phyloP scores from a whole-genome alignment of 2,797 vertebrate species.

The Melanotaenia trifasciata region DNA sequence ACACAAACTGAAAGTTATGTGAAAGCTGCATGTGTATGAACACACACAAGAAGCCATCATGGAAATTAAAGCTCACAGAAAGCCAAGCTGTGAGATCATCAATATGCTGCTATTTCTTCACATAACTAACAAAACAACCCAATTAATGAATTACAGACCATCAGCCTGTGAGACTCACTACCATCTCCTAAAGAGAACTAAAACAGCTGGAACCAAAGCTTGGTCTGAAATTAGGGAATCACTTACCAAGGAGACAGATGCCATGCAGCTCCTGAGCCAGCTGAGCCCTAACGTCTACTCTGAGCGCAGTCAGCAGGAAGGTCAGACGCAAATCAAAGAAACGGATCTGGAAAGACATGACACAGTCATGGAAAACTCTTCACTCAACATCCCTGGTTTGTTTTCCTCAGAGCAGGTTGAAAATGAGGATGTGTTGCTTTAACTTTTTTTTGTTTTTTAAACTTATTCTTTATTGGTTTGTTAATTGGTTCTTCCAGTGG shows the following conservation, averaged over 20 bases:
- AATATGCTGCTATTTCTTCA: no score
- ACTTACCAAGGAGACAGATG: constrained; percentile 85
- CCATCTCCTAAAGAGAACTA: no score
- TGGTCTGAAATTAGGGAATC: background rate
- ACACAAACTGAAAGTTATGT: no score
- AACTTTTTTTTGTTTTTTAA: no score
- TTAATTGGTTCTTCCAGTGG: no score
- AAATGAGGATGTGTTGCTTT: background rate
- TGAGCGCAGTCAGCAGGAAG: constrained; percentile 90
- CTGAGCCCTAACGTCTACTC: constrained; percentile 87
- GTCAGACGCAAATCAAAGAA: constrained; percentile 93
- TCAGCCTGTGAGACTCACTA: no score
- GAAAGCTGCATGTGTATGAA: background rate
- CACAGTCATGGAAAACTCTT: background rate
- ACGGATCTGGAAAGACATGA: constrained; percentile 73
- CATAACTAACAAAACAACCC: no score
- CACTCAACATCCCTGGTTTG: background rate
- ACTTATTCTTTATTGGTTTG: no score
- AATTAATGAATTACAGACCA: no score
- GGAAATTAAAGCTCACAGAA: no score
- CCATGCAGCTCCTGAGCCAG: constrained; percentile 89
- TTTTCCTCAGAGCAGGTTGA: background rate
- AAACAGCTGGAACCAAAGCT: no score
- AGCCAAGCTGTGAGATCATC: no score
- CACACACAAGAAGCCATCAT: background rate